These are phyloP conservation scores for Syrista parreyssii DNA, from an alignment of 2,888 invertebrate genomes.

Conservation along the genomic window DNA sequence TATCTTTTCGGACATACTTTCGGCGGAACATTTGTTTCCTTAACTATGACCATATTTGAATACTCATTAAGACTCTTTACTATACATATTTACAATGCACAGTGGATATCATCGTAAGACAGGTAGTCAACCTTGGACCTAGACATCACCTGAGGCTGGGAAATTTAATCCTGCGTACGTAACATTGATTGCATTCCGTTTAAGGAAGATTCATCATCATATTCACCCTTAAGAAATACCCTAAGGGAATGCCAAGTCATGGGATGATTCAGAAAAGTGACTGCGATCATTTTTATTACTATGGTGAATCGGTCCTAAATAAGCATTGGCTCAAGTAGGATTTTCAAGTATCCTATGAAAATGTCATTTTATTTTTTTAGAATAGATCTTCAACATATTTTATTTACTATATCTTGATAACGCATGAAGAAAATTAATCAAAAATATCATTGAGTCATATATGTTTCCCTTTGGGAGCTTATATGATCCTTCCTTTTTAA, in stretches of 20 bases:
- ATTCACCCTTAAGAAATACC: background rate
- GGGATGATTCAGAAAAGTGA: background rate
- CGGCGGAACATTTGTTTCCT: background rate
- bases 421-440: background rate
- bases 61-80: background rate
- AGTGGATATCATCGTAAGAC: constrained; percentile 33
- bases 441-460: too few relatives aligned
- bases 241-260: background rate
- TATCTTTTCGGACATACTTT: background rate
- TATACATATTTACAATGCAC: background rate
- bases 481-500: background rate
- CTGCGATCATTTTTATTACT: background rate
- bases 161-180: constrained; percentile 32
- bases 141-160: constrained; percentile 36
- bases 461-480: background rate
- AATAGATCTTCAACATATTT: background rate
- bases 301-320: background rate
- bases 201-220: constrained; percentile 46
- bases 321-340: background rate
- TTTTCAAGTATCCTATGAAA: background rate
- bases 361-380: background rate
- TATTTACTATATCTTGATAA: background rate
- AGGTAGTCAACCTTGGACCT: constrained; percentile 44
- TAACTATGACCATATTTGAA: background rate
- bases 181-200: constrained; percentile 34